Conservation (phyloP, 2,113 vertebrate species). For the Amblyornis subalaris region DNA sequence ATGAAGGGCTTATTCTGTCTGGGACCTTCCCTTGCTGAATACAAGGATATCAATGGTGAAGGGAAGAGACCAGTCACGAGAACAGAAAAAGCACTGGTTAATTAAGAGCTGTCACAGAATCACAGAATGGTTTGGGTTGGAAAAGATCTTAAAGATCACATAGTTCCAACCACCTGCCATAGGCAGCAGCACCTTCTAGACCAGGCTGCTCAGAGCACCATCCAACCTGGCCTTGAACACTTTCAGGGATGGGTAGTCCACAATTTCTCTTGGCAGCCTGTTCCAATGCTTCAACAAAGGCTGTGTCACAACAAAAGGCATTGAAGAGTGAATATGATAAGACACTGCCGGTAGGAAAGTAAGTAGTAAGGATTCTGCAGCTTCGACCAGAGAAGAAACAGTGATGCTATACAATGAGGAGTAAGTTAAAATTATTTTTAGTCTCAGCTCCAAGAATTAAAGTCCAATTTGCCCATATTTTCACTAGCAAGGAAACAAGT, state of each 20-base stretch:
- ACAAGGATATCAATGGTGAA: neutral
- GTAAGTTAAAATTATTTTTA: neutral
- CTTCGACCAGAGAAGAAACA: neutral
- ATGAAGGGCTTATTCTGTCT: neutral
- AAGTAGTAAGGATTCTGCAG: neutral
- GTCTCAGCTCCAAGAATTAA: neutral
- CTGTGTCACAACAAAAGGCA: neutral
- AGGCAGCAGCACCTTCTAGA: neutral
- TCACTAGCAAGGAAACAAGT: neutral
- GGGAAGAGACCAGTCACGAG: accelerated
- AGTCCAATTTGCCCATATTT: neutral
- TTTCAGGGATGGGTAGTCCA: neutral
- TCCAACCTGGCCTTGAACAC: neutral
- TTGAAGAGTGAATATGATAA: neutral
- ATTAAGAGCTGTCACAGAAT: neutral
- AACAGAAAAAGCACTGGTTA: neutral
- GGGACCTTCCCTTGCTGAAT: neutral
- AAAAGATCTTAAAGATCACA: neutral
- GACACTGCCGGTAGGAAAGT: neutral
- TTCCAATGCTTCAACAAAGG: neutral
- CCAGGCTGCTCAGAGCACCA: neutral
- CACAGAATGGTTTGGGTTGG: neutral
- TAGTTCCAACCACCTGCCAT: neutral
- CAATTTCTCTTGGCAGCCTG: neutral
- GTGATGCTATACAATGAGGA: neutral